phyloP scores from a whole-genome alignment of 2,113 vertebrate species.

The Brachypteracias leptosomus region DNA sequence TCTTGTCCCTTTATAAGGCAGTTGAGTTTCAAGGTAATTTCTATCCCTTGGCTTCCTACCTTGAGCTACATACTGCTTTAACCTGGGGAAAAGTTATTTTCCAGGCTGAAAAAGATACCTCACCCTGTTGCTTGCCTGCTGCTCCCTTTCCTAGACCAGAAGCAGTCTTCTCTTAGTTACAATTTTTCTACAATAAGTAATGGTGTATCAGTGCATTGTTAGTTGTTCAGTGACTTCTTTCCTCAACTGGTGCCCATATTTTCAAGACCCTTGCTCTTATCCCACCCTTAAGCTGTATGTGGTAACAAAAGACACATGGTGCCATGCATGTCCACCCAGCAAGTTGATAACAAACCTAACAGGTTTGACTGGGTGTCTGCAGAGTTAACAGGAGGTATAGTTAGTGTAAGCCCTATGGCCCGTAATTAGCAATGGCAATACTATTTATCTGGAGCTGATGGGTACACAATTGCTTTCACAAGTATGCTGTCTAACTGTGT shows the following conservation, averaged over 20 bases:
- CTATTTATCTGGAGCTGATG: neutral
- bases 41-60: neutral
- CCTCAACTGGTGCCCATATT: neutral
- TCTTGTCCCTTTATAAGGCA: neutral
- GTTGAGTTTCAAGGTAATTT: neutral
- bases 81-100: neutral
- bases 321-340: neutral
- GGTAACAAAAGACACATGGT: neutral
- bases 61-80: neutral
- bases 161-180: neutral
- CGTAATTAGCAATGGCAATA: neutral
- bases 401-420: neutral
- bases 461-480: neutral
- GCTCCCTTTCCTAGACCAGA: neutral
- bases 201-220: neutral
- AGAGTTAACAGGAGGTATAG: neutral
- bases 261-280: neutral
- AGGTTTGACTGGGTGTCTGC: neutral
- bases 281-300: neutral
- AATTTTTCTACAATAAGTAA: neutral
- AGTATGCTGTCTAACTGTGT: neutral
- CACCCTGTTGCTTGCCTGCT: neutral
- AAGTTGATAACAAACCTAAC: neutral
- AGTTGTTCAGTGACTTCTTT: neutral
- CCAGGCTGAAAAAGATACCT: neutral